A percentile compares a stretch with the other conserved stretches of the same genome.
phyloP scores from a whole-genome alignment of 2,888 invertebrate genomes.

The Machimus rusticus region DNA sequence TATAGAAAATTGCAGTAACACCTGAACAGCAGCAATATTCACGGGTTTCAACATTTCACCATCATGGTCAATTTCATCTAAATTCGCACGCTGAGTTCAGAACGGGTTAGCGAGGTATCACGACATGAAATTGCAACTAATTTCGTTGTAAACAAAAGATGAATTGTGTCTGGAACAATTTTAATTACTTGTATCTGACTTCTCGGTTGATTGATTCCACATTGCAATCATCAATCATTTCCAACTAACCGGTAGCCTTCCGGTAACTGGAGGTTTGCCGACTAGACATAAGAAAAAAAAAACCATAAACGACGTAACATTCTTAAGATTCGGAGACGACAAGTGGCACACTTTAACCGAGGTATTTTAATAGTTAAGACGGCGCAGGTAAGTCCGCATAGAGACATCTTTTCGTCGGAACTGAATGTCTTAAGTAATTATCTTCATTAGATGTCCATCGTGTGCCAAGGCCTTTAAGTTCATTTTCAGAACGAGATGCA shows the following conservation, averaged over 20 bases:
- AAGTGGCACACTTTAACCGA: neutral
- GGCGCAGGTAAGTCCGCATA: neutral
- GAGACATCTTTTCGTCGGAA: neutral
- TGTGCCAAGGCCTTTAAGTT: neutral
- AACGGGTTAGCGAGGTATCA: neutral
- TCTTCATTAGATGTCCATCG: neutral
- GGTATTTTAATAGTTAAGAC: neutral
- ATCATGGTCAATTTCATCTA: neutral
- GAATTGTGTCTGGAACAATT: neutral
- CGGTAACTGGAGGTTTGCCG: neutral
- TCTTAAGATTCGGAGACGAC: neutral
- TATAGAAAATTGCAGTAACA: neutral
- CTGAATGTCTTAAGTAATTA: neutral
- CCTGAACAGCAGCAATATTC: neutral
- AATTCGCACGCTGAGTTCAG: neutral
- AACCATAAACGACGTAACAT: neutral
- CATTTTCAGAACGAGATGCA: neutral
- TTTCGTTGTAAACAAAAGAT: neutral
- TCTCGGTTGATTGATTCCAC: neutral
- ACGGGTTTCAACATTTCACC: neutral
- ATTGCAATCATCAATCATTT: neutral
- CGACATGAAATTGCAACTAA: neutral
- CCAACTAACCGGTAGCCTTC: neutral
- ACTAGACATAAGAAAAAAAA: neutral
- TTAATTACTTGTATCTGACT: neutral